Conservation (phyloP, 1,140 invertebrate genomes). For the Drosophila persimilis region DNA sequence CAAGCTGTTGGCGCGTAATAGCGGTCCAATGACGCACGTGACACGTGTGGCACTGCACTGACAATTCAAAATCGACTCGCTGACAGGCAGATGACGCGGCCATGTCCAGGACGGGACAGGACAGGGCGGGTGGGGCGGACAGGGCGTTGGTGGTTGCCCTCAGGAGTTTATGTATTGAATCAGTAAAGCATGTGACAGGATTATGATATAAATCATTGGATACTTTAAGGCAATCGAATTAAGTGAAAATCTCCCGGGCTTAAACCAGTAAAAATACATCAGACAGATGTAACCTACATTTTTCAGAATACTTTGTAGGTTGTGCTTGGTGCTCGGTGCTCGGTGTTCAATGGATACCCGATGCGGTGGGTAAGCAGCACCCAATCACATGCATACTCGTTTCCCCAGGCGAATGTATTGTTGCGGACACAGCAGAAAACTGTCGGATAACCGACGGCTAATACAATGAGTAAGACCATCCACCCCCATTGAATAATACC, state of each 20-base stretch:
- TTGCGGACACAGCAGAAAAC: slow-evolving; percentile 62
- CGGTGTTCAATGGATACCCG: not conserved
- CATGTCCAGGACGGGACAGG: not conserved
- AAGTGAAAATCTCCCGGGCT: slow-evolving; percentile 8
- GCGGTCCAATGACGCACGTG: slow-evolving; percentile 58
- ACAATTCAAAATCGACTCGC: slow-evolving; percentile 62
- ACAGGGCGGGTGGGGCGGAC: not conserved
- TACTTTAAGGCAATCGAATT: slow-evolving; percentile 59
- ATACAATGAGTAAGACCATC: slow-evolving; percentile 61
- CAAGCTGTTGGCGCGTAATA: slow-evolving; percentile 54
- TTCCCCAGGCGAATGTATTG: slow-evolving; percentile 35
- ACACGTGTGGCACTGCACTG: slow-evolving; percentile 65
- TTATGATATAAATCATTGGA: slow-evolving; percentile 77
- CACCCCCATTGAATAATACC: slow-evolving; percentile 40
- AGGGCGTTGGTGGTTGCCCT: slow-evolving; percentile 21
- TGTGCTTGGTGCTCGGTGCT: not conserved
- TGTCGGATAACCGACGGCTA: slow-evolving; percentile 71
- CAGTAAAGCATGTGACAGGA: slow-evolving; percentile 69
- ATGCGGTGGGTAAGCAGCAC: slow-evolving; percentile 1
- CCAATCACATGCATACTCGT: slow-evolving; percentile 36
- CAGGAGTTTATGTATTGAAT: slow-evolving; percentile 73
- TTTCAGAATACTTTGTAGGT: not conserved
- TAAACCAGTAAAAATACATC: no score
- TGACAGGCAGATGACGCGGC: slow-evolving; percentile 48
- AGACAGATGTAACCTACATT: no score